Evolutionary conservation across 2,113 vertebrate species (phyloP).

Genomic region (Phaethon lepturus): DNA sequence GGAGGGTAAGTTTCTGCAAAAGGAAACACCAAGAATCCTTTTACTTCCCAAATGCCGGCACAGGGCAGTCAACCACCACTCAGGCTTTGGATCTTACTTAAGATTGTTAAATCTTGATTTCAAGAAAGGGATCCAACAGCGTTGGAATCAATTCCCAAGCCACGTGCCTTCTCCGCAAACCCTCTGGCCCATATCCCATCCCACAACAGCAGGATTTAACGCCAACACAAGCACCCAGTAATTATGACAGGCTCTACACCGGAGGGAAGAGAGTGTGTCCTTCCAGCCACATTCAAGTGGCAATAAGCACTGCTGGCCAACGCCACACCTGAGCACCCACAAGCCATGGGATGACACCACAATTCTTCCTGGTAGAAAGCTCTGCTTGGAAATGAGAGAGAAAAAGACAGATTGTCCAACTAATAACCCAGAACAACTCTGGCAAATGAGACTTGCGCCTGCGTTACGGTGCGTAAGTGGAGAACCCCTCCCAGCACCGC

Average conservation of each 20-base stretch:
- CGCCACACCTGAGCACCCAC: rapidly evolving
- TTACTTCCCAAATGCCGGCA: not conserved
- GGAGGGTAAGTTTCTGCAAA: not conserved
- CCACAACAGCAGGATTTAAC: not conserved
- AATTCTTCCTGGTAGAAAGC: not conserved
- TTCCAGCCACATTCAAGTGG: not conserved
- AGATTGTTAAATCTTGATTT: not conserved
- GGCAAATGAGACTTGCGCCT: not conserved
- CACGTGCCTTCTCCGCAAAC: not conserved
- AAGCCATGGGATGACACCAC: rapidly evolving
- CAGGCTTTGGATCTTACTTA: not conserved
- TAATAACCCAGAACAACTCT: not conserved
- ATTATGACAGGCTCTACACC: rapidly evolving
- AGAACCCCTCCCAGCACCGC: not conserved
- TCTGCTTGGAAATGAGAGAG: not conserved
- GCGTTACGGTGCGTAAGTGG: not conserved
- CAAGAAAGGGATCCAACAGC: not conserved
- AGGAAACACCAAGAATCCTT: not conserved
- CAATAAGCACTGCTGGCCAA: not conserved
- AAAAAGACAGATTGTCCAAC: not conserved
- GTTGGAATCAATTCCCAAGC: not conserved
- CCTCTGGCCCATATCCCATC: not conserved
- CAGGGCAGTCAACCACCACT: not conserved
- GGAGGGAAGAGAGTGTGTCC: not conserved
- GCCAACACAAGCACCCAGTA: not conserved